A percentile compares a stretch with the other conserved stretches of the same genome.
phyloP scores from a whole-genome alignment of 2,888 invertebrate genomes.

The Lymantria monacha region DNA sequence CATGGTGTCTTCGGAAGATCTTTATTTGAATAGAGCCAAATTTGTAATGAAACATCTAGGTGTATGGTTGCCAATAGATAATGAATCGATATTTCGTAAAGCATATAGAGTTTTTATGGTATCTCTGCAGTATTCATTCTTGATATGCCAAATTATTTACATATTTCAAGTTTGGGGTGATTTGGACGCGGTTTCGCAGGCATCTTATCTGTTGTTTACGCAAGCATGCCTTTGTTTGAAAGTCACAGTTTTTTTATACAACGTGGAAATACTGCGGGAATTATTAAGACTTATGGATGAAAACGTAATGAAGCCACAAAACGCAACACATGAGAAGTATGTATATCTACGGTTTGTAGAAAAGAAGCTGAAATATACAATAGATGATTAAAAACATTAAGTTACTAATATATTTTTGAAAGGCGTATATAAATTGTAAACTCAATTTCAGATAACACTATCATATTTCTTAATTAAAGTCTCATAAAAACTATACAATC shows the following conservation, averaged over 20 bases:
- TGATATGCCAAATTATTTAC: conserved; percentile 62
- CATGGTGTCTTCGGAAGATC: conserved; percentile 40
- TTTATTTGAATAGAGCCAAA: conserved; percentile 63
- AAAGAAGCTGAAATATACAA: no score
- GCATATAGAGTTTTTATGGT: conserved; percentile 55
- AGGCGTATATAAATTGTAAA: no score
- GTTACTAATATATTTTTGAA: no score
- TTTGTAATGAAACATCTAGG: conserved; percentile 66
- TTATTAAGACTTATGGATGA: conserved; percentile 56
- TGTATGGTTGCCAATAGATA: conserved; percentile 56
- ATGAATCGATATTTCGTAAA: conserved; percentile 44
- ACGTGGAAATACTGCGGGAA: conserved; percentile 46
- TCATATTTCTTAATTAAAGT: no score
- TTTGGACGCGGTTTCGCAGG: conserved; percentile 64
- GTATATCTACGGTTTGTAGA: conserved; percentile 4
- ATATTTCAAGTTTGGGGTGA: conserved; percentile 68
- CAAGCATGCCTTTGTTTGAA: conserved; percentile 72
- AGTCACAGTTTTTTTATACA: conserved; percentile 60
- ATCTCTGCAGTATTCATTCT: conserved; percentile 57
- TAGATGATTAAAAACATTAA: no score
- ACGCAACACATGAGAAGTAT: conserved; percentile 53
- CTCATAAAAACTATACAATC: no score
- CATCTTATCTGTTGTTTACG: conserved; percentile 65
- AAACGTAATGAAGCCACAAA: conserved; percentile 54
- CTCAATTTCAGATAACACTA: no score